These are phyloP conservation scores for Andrena fulva DNA, from an alignment of 2,888 invertebrate species.

Conservation along the genomic window DNA sequence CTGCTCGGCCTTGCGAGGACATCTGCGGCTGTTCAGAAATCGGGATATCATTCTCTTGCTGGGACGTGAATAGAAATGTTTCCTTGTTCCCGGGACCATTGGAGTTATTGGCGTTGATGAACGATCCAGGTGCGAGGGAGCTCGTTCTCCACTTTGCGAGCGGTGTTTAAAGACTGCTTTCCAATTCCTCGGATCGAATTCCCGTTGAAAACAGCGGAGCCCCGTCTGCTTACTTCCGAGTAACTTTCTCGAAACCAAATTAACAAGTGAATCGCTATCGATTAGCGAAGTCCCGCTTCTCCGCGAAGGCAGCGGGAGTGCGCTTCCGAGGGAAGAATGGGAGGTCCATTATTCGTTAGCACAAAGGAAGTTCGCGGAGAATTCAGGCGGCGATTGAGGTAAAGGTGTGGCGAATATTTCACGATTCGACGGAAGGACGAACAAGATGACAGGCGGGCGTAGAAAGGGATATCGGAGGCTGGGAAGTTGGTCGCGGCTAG, in stretches of 20 bases:
- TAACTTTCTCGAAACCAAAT: background rate
- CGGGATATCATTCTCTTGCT: background rate
- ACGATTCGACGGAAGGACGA: constrained; percentile 52
- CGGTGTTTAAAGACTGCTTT: constrained; percentile 4
- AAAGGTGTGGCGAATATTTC: constrained; percentile 51
- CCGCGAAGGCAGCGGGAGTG: background rate
- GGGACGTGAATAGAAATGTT: constrained; percentile 3
- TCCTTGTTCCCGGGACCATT: background rate
- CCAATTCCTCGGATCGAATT: constrained; percentile 1
- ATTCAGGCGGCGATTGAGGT: background rate
- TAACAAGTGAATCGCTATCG: constrained; percentile 22
- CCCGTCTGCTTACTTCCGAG: background rate
- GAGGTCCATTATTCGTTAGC: constrained; percentile 29
- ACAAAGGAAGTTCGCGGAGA: constrained; percentile 21
- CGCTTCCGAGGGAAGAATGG: background rate
- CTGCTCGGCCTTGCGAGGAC: background rate
- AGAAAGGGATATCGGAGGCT: constrained; percentile 45
- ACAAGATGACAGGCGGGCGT: constrained; percentile 40
- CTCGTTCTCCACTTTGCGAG: background rate
- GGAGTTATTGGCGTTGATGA: background rate
- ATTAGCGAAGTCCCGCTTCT: background rate
- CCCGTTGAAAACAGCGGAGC: background rate
- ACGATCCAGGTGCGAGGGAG: background rate
- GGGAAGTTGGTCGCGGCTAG: constrained; percentile 50
- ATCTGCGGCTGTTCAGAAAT: background rate